These are phyloP conservation scores for Sylvia atricapilla DNA, from an alignment of 2,113 vertebrate genomes.

Conservation along the genomic window DNA sequence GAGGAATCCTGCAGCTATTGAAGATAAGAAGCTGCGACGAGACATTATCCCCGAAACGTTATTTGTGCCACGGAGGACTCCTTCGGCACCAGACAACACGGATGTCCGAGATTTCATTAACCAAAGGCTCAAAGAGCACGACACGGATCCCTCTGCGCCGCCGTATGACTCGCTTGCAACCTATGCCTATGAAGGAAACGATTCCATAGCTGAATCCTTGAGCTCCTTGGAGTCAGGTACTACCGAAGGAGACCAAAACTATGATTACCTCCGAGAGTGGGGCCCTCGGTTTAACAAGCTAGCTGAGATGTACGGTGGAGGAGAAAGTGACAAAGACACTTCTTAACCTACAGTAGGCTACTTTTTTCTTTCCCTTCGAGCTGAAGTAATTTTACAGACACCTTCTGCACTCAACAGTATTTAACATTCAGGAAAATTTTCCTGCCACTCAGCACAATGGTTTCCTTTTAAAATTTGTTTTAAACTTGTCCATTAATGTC, in stretches of 20 bases:
- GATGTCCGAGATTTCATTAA: conserved; percentile 96
- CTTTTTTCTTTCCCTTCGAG: conserved; percentile 9
- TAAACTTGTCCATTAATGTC: conserved; percentile 68
- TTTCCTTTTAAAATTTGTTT: conserved; percentile 50
- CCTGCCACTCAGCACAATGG: conserved; percentile 77
- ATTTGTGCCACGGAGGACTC: conserved; percentile 88
- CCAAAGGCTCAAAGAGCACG: conserved; percentile 91
- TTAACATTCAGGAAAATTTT: conserved; percentile 71
- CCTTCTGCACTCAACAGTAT: conserved; percentile 67
- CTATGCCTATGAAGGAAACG: conserved; percentile 94
- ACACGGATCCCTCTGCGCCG: conserved; percentile 88
- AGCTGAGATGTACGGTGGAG: conserved; percentile 96
- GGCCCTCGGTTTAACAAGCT: conserved; percentile 95
- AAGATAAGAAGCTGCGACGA: conserved; percentile 91
- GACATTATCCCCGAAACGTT: conserved; percentile 94
- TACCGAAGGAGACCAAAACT: conserved; percentile 94
- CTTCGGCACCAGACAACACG: conserved; percentile 88
- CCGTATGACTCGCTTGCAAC: conserved; percentile 97
- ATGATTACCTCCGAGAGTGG: conserved; percentile 96
- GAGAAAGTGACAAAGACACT: conserved; percentile 86
- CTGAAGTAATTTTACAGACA: conserved; percentile 58
- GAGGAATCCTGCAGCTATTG: conserved; percentile 91
- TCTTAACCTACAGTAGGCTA: conserved; percentile 74
- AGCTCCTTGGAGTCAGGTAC: conserved; percentile 92
- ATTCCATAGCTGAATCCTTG: conserved; percentile 92